Conservation (phyloP, 2,888 invertebrate genomes). For the Spilosoma lubricipeda region DNA sequence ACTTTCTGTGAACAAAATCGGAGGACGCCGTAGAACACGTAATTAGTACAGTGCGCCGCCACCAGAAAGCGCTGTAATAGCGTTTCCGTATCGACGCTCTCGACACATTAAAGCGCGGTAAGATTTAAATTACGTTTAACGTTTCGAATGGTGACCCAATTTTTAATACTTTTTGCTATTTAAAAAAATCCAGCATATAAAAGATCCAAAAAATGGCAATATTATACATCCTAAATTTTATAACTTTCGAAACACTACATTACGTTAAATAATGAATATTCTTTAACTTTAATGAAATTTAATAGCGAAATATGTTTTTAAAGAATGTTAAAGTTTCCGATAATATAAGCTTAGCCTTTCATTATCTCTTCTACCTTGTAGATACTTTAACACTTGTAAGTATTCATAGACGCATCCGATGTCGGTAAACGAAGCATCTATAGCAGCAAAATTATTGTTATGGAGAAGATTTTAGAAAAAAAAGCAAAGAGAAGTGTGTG, state of each 20-base stretch:
- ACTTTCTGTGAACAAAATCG: constrained; percentile 85
- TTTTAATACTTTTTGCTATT: background rate
- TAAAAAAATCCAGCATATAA: background rate
- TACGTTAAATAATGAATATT: background rate
- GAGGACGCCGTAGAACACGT: constrained; percentile 86
- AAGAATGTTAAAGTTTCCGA: background rate
- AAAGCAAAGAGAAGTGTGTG: background rate
- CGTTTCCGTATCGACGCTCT: constrained; percentile 81
- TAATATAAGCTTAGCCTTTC: background rate
- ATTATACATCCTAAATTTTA: background rate
- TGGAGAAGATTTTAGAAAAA: background rate
- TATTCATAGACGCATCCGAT: constrained; percentile 23
- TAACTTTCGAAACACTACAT: background rate
- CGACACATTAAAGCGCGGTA: constrained; percentile 55
- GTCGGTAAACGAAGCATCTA: background rate
- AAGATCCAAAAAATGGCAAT: background rate
- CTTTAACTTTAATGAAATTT: background rate
- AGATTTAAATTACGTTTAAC: constrained; percentile 35
- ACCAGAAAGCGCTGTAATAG: constrained; percentile 68
- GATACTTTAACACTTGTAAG: constrained; percentile 35
- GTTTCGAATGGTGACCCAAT: background rate
- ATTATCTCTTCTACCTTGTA: background rate
- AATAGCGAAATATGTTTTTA: background rate
- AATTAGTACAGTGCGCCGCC: constrained; percentile 84
- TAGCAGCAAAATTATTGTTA: background rate